Evolutionary conservation across 2,888 invertebrate genomes (phyloP).

Genomic region (Nemotelus pantherinus): DNA sequence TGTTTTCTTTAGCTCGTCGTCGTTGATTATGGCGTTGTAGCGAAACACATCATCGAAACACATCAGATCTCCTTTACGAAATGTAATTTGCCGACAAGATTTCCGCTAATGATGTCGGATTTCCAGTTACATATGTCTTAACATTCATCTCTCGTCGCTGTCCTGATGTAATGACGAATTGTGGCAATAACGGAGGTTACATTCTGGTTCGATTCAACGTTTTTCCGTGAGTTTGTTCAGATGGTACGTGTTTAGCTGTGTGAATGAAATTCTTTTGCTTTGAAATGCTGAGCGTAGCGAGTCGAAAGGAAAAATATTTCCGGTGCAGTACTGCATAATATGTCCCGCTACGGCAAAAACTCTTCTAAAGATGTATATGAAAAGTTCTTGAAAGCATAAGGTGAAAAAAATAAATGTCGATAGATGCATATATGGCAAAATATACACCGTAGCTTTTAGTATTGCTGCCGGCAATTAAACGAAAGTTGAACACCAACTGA

Average conservation of each 20-base stretch:
- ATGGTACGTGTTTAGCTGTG: not conserved
- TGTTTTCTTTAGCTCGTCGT: not conserved
- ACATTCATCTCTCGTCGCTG: constrained; percentile 26
- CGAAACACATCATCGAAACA: constrained; percentile 13
- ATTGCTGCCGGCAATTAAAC: too few relatives aligned
- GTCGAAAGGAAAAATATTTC: too few relatives aligned
- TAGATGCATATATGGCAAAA: too few relatives aligned
- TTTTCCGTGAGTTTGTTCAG: not conserved
- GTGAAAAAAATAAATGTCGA: too few relatives aligned
- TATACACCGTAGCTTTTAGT: too few relatives aligned
- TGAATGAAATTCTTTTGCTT: not conserved
- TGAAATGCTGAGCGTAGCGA: not conserved
- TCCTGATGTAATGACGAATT: constrained; percentile 39
- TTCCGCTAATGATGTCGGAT: constrained; percentile 44
- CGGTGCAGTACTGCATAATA: too few relatives aligned
- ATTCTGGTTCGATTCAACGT: not conserved
- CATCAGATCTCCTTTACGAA: constrained; percentile 27
- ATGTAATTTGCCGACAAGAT: constrained; percentile 42
- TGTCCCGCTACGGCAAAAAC: too few relatives aligned
- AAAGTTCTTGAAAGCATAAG: too few relatives aligned
- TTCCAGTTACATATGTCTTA: constrained; percentile 40
- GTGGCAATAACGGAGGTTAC: constrained; percentile 38
- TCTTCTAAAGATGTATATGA: too few relatives aligned
- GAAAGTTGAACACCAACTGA: too few relatives aligned
- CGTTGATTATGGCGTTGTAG: constrained; percentile 38